These are phyloP conservation scores for Nemoura dubitans DNA, from an alignment of 2,888 invertebrate species.

Conservation along the genomic window DNA sequence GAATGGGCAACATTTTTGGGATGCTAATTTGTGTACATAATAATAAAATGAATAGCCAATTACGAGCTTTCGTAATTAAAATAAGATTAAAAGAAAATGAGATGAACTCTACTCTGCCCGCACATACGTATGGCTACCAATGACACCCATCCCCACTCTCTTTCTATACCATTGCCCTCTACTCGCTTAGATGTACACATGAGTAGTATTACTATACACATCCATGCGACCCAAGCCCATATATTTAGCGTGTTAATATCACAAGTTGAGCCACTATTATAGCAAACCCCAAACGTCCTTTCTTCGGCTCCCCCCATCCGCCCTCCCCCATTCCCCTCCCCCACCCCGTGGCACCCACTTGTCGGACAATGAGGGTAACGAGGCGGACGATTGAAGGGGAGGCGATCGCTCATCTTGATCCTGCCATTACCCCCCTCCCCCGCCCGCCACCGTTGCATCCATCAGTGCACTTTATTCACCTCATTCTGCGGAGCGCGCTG, in stretches of 20 bases:
- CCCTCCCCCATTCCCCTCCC: constrained; percentile 22
- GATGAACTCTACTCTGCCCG: too few species aligned
- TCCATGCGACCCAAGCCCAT: not conserved
- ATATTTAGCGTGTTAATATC: constrained; percentile 46
- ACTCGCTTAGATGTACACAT: not conserved
- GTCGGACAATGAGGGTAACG: constrained; percentile 46
- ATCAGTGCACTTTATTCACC: constrained; percentile 24
- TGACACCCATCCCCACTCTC: too few species aligned
- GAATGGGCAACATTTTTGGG: too few species aligned
- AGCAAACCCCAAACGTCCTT: constrained; percentile 27
- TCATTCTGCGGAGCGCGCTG: not conserved
- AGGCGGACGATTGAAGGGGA: constrained; percentile 39
- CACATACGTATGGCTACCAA: too few species aligned
- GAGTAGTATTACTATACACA: not conserved
- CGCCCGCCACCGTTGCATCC: not conserved
- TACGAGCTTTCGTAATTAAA: too few species aligned
- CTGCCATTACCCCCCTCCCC: constrained; percentile 19
- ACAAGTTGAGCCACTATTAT: constrained; percentile 45
- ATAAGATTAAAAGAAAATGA: too few species aligned
- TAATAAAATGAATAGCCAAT: too few species aligned
- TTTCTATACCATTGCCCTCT: not conserved
- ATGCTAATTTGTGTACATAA: too few species aligned
- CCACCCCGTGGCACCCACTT: constrained; percentile 38
- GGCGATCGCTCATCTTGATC: constrained; percentile 32
- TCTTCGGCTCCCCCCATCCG: not conserved